Percentiles rank a stretch among this genome's conserved stretches.
phyloP scores from a whole-genome alignment of 2,888 invertebrate genomes.

The Standfussiana lucernea region DNA sequence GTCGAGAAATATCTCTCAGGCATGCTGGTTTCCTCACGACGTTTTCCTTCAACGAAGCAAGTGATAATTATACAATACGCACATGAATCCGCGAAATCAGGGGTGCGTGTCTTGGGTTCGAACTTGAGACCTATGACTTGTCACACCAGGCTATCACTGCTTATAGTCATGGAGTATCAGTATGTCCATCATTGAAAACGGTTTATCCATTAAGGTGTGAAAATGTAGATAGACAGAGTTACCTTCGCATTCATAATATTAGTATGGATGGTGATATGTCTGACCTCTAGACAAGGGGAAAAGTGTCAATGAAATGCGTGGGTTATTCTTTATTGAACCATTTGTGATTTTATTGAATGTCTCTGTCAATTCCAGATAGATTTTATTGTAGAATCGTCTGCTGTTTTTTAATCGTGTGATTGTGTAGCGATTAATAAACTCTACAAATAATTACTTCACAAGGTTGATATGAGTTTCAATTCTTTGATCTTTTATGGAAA shows the following conservation, averaged over 20 bases:
- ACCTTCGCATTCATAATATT: neutral
- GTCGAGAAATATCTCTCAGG: too few relatives aligned
- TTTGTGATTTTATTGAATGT: conserved; percentile 17
- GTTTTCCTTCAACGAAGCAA: too few relatives aligned
- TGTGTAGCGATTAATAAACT: neutral
- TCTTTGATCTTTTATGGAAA: neutral
- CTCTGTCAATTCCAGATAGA: neutral
- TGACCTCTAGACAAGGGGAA: conserved; percentile 49
- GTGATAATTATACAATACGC: too few relatives aligned
- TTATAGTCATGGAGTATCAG: neutral
- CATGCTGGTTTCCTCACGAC: too few relatives aligned
- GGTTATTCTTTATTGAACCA: neutral
- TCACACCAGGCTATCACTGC: too few relatives aligned
- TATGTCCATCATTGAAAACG: neutral
- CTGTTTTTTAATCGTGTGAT: neutral
- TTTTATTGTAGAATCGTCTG: conserved; percentile 12
- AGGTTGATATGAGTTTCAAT: neutral
- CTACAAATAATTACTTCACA: neutral
- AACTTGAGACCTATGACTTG: too few relatives aligned
- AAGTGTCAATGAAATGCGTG: conserved; percentile 32
- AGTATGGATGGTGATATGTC: neutral
- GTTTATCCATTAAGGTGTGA: neutral
- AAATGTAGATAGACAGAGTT: neutral
- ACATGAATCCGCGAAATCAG: too few relatives aligned
- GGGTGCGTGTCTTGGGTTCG: too few relatives aligned